Evolutionary conservation across 2,113 vertebrate species (phyloP), one percentile per base, ranked within the genome.

Genomic region (Tichodroma muraria): DNA sequence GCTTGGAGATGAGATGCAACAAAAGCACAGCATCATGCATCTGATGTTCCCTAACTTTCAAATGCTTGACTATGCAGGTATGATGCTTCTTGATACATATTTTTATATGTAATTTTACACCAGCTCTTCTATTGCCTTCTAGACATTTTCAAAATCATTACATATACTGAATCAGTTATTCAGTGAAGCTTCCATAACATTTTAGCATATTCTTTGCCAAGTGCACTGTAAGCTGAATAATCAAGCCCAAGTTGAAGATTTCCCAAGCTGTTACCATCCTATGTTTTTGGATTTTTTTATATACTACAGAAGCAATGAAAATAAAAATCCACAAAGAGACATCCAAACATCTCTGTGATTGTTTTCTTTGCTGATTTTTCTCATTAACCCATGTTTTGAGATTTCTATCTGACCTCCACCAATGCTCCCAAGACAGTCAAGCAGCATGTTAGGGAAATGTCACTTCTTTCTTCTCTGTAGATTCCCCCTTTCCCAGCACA

Each of bases 161-260:
- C 49, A n/a, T 80, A 53, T 18, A 93, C 8, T 4, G 6, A 65
- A 89, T 91, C 66, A 87, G 91, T 71, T 95, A 89, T 82, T 93
- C 87, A 93, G 75, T 61, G 63, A 82, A 65, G 47, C n/a, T 93
- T 79, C 57, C 35, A 9, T 27, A 93, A 85, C 49, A 65, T 85
- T 91, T 94, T 95, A 91, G 92, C 81, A 94, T 85, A 85, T 93
- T 79, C 50, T 80, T 38, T 80, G 49, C 79, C 66, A 93, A 40
- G 28, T 81, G 59, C 53, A 85, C 52, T 84, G 13, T 57, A 89
- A 87, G 11, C 10, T 91, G 57, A 80, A 76, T 91, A 87, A 82
- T 63, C 44, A 89, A 82, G 37, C 24, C 24, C 61, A 95, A 60
- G 28, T 60, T 61, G 25, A 40, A 40, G 33, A 85, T 84, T 78